These are phyloP conservation scores for Allacma fusca DNA, from an alignment of 2,888 invertebrate species.

Conservation along the genomic window DNA sequence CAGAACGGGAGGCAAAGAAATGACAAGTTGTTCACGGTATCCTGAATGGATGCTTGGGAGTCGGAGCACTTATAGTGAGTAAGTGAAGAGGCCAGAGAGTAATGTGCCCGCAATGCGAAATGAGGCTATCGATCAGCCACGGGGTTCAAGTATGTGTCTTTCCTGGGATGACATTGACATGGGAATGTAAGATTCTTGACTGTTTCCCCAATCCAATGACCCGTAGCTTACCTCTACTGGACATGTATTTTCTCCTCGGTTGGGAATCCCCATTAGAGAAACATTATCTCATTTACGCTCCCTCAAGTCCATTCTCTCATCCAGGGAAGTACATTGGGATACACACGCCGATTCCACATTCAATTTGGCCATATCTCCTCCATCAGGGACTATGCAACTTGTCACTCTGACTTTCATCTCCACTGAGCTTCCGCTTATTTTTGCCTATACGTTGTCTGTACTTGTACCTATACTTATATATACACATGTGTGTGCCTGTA, in stretches of 20 bases:
- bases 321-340: too few species aligned
- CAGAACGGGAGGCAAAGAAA: too few species aligned
- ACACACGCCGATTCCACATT: not conserved
- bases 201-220: conserved; percentile 1
- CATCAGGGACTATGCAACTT: too few species aligned
- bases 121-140: conserved; percentile 4
- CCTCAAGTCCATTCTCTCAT: conserved; percentile 13
- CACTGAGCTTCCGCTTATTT: too few species aligned
- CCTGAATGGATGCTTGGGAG: too few species aligned
- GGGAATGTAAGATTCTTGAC: not conserved
- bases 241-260: not conserved
- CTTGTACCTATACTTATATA: too few species aligned
- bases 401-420: too few species aligned
- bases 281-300: conserved; percentile 27
- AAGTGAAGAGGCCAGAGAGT: not conserved
- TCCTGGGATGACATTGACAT: not conserved
- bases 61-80: too few species aligned
- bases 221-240: conserved; percentile 1
- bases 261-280: conserved; percentile 19
- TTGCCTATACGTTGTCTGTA: too few species aligned
- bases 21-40: too few species aligned
- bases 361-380: too few species aligned
- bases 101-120: conserved; percentile 20
- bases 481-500: too few species aligned
- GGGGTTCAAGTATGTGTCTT: not conserved